Base-by-base conservation (phyloP, 2,113 vertebrate genomes). In the Beaufortia kweichowensis region DNA sequence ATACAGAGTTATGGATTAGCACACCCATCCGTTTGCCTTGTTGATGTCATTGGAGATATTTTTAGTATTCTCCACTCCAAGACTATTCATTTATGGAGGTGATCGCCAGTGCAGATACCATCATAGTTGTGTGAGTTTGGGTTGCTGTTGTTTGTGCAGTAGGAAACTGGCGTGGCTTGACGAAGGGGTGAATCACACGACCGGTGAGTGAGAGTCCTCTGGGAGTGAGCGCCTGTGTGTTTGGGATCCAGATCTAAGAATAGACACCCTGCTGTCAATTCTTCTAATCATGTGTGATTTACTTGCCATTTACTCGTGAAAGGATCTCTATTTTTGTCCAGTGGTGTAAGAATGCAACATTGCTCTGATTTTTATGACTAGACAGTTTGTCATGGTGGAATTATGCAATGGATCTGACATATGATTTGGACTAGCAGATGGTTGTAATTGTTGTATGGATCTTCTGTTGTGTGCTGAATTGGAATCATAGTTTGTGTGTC, bases 111-210 rank as follows among this genome's bases (percentile, higher is more conserved):
- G n/a, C 56, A 17, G 29, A 28, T 48, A 79, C 66, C 50, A 65
- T 63, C 74, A 61, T 68, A 21, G 63, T 50, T 70, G 62, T 46
- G 69, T 79, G 85, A 83, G 63, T 64, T 50, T 48, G 69, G 21
- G 46, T 55, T 53, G 41, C 56, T 6, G 19, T 24, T 83, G 64
- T 28, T 4, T 63, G 65, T 83, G 81, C 53, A 29, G 60, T 63
- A 77, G 48, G 14, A 70, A 46, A 55, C 67, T 35, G 53, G 23
- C 50, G 62, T 80, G 62, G 57, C 55, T 78, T 33, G 71, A 31
- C 46, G 8, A 46, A 10, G 24, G 21, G 55, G 73, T 79, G 79
- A 79, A 72, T 63, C 73, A 71, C 1, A n/a, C 0, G 19, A 23
- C 56, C 80, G 29, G 80, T 78, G 76, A 82, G 67, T 21, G 21